phyloP scores from a whole-genome alignment of 2,113 vertebrate species.

The Tragelaphus scriptus region DNA sequence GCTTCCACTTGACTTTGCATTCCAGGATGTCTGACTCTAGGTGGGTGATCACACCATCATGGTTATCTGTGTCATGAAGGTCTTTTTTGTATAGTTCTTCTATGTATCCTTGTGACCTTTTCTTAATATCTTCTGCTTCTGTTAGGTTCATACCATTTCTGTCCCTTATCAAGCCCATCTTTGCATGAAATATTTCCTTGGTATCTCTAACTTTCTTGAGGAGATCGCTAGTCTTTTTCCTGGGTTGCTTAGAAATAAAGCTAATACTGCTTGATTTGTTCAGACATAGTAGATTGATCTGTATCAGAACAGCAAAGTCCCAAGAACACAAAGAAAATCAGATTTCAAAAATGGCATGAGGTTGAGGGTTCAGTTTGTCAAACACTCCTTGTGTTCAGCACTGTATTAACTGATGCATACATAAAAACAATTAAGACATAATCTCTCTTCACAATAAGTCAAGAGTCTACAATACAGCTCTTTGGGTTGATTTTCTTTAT shows the following conservation, averaged over 20 bases:
- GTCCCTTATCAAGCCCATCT: neutral
- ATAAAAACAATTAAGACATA: neutral
- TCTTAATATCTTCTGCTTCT: neutral
- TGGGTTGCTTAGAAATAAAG: neutral
- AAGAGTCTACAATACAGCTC: neutral
- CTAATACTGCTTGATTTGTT: neutral
- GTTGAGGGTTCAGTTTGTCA: neutral
- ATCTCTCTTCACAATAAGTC: neutral
- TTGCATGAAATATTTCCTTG: neutral
- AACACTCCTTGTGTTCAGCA: neutral
- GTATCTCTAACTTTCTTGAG: neutral
- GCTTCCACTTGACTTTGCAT: neutral
- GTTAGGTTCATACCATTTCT: neutral
- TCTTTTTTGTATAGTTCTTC: neutral
- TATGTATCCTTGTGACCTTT: neutral
- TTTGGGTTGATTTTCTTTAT: neutral
- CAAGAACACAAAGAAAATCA: neutral
- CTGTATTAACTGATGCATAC: neutral
- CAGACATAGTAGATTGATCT: neutral
- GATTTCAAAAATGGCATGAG: neutral
- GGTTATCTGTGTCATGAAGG: neutral
- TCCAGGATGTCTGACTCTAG: neutral
- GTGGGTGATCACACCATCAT: neutral
- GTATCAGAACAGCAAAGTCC: neutral
- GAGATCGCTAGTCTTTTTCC: neutral